Conservation (phyloP, 2,888 invertebrate species). For the Netelia fuscicornis region DNA sequence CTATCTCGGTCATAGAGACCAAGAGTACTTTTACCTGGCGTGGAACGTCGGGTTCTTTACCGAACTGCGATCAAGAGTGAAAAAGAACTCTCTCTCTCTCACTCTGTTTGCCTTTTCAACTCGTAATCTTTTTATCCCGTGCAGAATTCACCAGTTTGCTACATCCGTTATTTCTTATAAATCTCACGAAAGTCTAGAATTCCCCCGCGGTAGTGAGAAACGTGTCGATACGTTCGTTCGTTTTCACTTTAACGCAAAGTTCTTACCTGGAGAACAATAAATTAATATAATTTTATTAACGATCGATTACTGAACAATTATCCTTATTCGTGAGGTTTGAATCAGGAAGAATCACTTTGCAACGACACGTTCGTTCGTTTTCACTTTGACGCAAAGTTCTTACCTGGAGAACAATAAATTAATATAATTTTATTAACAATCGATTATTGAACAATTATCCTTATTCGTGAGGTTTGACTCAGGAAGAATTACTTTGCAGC, state of each 20-base stretch:
- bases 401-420: background rate
- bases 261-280: background rate
- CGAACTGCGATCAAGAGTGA: conserved; percentile 29
- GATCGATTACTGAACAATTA: too few relatives aligned
- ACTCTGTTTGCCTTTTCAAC: background rate
- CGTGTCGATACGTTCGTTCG: background rate
- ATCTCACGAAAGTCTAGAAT: conserved; percentile 40
- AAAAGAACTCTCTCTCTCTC: background rate
- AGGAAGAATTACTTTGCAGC: conserved; percentile 17
- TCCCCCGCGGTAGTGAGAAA: conserved; percentile 4
- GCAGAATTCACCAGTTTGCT: conserved; percentile 42
- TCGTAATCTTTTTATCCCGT: conserved; percentile 40
- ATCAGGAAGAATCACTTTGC: conserved; percentile 33
- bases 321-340: conserved; percentile 19
- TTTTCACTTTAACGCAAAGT: conserved; percentile 2
- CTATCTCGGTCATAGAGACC: conserved; percentile 55
- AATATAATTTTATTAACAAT: background rate
- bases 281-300: background rate
- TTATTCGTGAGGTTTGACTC: conserved; percentile 33
- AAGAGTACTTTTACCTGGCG: conserved; percentile 57
- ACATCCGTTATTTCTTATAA: conserved; percentile 3
- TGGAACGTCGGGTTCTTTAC: conserved; percentile 26
- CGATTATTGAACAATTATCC: too few relatives aligned
- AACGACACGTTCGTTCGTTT: background rate
- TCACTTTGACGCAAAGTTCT: background rate